Evolutionary conservation across 2,888 invertebrate species (phyloP).

Genomic region (Eristalinus sepulchralis): DNA sequence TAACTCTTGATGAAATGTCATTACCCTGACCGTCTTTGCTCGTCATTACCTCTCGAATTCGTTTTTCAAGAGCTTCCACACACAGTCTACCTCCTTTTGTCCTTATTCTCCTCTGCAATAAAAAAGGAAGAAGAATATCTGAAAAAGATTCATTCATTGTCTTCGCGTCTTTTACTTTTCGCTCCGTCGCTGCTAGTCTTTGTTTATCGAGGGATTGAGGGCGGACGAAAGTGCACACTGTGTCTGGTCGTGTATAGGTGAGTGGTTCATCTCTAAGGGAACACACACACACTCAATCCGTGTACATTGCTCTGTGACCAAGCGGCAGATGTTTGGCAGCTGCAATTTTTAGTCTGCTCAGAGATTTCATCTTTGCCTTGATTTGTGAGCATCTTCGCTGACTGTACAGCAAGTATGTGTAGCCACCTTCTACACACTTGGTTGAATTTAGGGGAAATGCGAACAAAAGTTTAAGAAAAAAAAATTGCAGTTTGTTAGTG

Average conservation of each 20-base stretch:
- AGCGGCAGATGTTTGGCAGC: constrained; percentile 69
- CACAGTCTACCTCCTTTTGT: neutral
- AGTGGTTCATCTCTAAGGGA: neutral
- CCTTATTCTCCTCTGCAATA: neutral
- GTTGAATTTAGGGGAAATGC: neutral
- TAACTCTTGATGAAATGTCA: neutral
- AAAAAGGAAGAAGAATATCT: constrained; percentile 10
- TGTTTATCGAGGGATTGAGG: constrained; percentile 21
- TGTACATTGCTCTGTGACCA: neutral
- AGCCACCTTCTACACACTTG: neutral
- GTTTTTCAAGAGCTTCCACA: neutral
- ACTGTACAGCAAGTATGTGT: constrained; percentile 22
- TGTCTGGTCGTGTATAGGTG: neutral
- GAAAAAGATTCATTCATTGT: constrained; percentile 46
- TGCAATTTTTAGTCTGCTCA: constrained; percentile 50
- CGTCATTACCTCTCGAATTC: neutral
- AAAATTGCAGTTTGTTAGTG: neutral
- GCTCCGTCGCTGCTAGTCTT: neutral
- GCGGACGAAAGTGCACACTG: neutral
- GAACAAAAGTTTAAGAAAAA: neutral
- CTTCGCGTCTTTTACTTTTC: neutral
- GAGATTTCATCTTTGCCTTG: constrained; percentile 52
- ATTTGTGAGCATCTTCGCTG: constrained; percentile 38
- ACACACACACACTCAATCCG: neutral
- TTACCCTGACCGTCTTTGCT: neutral